Base-by-base conservation (phyloP, 2,797 vertebrate species). In the Muscicapa striata region DNA sequence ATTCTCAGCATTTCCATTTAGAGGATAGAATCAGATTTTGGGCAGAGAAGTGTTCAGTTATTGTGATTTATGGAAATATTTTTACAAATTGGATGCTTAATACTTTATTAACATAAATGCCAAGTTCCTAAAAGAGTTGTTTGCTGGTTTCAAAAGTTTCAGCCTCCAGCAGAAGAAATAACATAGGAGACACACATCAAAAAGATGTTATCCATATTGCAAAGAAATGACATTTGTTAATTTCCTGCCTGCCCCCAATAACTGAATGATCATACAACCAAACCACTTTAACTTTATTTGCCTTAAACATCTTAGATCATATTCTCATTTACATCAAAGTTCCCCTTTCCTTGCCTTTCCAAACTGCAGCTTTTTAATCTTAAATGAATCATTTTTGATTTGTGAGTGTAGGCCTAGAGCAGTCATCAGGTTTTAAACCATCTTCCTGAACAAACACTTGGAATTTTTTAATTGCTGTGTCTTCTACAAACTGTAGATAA, bases 91-190 rank as follows among this genome's bases (percentile, higher is more conserved):
- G 62, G 49, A 49, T 66, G 55, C 38, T 66, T 69, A 77, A 26
- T 74, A 68, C 57, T 91, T 91, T 85, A 80, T 46, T 83, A 81
- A 40, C 57, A 84, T 46, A 52, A 92, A 73, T 1, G 4, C 38
- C 26, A 32, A 77, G 58, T 51, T 80, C 58, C 78, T 81, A 26
- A 17, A 92, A 58, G 43, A 84, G 75, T 34, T 64, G 57, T 77
- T 87, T 36, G 57, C 54, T 29, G 9, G 63, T 83, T 70, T 61
- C 62, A 30, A 24, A 94, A 89, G 58, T 61, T 73, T 76, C 73
- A 66, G 75, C 87, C 84, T 81, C 78, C 43, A 91, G 73, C 75
- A 92, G 68, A 72, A 87, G 66, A 78, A 87, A 59, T 32, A 80
- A 48, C 41, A 59, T 22, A 61, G 54, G 46, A 75, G 58, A 87